Evolutionary conservation across 2,797 vertebrate genomes (phyloP).

Genomic region (Alfaro cultratus): DNA sequence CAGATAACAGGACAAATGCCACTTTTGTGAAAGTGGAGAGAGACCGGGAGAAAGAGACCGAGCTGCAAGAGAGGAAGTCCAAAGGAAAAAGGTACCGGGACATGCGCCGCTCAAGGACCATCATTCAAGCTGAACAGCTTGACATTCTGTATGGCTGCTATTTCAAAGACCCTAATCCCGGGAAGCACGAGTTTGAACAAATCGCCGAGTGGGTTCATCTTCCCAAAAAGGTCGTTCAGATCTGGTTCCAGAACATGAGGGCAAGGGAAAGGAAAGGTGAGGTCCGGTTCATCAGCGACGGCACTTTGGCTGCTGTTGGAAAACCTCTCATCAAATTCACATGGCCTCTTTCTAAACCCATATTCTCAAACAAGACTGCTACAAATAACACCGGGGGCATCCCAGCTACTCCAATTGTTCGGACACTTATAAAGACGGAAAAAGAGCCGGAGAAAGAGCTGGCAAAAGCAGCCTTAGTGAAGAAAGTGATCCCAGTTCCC

Average conservation of each 20-base stretch:
- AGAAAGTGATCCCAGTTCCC: slow-evolving; percentile 71
- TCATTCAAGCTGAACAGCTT: slow-evolving; percentile 93
- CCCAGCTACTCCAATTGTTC: slow-evolving; percentile 71
- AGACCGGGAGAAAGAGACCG: slow-evolving; percentile 64
- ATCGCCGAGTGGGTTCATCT: slow-evolving; percentile 93
- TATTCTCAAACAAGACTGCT: slow-evolving; percentile 81
- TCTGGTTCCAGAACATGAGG: slow-evolving; percentile 97
- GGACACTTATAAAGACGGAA: slow-evolving; percentile 70
- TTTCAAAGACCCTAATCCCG: slow-evolving; percentile 93
- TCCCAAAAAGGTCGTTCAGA: slow-evolving; percentile 94
- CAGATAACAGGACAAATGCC: slow-evolving; percentile 76
- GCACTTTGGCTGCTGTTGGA: slow-evolving; percentile 84
- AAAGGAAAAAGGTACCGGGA: slow-evolving; percentile 82
- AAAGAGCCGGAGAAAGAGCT: slow-evolving; percentile 72
- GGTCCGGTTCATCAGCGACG: slow-evolving; percentile 87
- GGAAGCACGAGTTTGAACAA: slow-evolving; percentile 92
- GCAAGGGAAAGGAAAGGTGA: slow-evolving; percentile 93
- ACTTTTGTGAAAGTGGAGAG: slow-evolving; percentile 62
- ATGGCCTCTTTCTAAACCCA: slow-evolving; percentile 84
- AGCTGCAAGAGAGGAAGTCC: slow-evolving; percentile 76
- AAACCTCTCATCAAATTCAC: slow-evolving; percentile 87
- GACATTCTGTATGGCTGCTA: slow-evolving; percentile 95
- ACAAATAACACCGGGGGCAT: slow-evolving; percentile 69
- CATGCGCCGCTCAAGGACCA: slow-evolving; percentile 90
- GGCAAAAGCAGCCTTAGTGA: slow-evolving; percentile 59